Percentiles rank a stretch among this genome's conserved stretches.
phyloP scores from a whole-genome alignment of 2,113 vertebrate genomes.

The Mus pahari region DNA sequence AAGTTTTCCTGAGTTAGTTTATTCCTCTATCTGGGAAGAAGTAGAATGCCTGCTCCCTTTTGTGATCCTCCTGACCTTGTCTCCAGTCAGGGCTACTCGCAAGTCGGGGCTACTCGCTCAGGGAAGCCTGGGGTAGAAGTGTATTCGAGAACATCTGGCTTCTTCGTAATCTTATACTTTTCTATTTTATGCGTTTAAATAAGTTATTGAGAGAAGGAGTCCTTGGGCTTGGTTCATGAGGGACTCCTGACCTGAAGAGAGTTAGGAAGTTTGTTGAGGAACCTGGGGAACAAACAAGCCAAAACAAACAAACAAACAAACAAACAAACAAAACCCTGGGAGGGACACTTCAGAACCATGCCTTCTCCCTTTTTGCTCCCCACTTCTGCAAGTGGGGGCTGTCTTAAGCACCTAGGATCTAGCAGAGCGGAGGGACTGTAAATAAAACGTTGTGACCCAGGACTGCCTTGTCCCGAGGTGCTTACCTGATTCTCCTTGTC shows the following conservation, averaged over 20 bases:
- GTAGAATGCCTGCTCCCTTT: background rate
- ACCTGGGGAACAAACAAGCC: background rate
- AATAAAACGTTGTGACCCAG: background rate
- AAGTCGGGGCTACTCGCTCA: background rate
- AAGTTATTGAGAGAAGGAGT: background rate
- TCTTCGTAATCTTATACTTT: background rate
- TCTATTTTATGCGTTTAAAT: constrained; percentile 33
- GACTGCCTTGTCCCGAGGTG: background rate
- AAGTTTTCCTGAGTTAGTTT: constrained; percentile 69
- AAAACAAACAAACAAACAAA: background rate
- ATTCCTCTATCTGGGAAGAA: constrained; percentile 24
- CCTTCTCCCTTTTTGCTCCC: background rate
- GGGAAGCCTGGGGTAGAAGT: background rate
- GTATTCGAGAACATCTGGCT: background rate
- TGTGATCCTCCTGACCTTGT: background rate
- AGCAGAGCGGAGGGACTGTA: background rate
- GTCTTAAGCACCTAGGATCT: background rate
- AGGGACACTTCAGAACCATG: background rate
- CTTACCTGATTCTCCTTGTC: background rate
- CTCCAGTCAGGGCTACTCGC: too few relatives aligned
- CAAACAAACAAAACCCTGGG: background rate
- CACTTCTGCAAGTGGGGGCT: background rate
- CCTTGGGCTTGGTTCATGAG: background rate
- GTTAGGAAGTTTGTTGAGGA: background rate
- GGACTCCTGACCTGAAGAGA: background rate